Base-by-base conservation (phyloP, 1,140 invertebrate species). In the Philaenus spumarius region DNA sequence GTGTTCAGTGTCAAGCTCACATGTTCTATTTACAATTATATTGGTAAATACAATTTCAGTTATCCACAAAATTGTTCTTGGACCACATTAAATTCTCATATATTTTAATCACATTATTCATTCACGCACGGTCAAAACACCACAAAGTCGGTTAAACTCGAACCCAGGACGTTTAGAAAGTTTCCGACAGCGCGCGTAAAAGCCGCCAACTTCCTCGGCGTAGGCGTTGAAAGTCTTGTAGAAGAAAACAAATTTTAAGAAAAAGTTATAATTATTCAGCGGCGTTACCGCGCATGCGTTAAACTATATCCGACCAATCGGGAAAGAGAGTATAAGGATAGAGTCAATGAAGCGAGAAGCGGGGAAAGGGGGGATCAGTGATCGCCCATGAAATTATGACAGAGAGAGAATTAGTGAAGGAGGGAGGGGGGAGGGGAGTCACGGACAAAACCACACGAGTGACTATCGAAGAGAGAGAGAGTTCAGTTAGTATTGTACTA, bases 401-500 rank as follows among this genome's bases (percentile, higher is more conserved):
- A 61, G 66, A 54, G 46, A n/a, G n/a, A 39, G 46, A 52, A 43
- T 50, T 15, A 24, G 58, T 40, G 30, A 43, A 35, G 60, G 40
- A 42, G 62, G 39, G 26, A 48, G 48, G 59, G 58, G 42, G 58
- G 58, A 55, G 66, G 64, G 62, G 60, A 58, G 48, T 48, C 42
- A 55, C 50, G 51, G 61, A 56, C 46, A 14, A 62, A 52, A 46
- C 51, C 55, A 55, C 34, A 24, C 54, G 22, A 50, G 50, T 40
- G 47, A 14, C 35, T 39, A 22, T 12, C 40, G 20, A 30, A 61
- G 63, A 66, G 64, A 64, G 61, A 63, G 64, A 64, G 61, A 63
- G 34, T n/a, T 7, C 46, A 47, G 46, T 39, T 48, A 12, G 24
- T 54, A 50, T 14, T 63, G 62, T 64, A 61, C 75, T 72, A 70